These are phyloP conservation scores for Achlya flavicornis DNA, from an alignment of 2,888 invertebrate species.

Conservation along the genomic window DNA sequence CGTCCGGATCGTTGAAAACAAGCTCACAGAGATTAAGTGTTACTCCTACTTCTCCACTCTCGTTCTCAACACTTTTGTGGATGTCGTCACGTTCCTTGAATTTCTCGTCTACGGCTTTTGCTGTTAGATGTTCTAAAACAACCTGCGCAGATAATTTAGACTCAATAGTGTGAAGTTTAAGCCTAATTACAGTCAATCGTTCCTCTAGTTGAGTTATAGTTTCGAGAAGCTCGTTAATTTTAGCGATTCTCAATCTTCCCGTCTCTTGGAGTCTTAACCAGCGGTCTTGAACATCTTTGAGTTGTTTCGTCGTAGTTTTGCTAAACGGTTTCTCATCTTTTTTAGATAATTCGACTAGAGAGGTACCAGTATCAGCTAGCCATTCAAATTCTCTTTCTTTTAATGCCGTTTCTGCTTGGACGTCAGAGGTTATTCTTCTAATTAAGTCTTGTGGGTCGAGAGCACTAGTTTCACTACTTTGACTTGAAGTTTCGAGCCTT, in stretches of 20 bases:
- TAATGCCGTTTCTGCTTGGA: slow-evolving; percentile 89
- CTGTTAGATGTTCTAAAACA: slow-evolving; percentile 86
- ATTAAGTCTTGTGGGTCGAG: slow-evolving; percentile 90
- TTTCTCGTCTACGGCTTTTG: slow-evolving; percentile 87
- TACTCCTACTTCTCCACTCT: slow-evolving; percentile 90
- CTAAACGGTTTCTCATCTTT: slow-evolving; percentile 83
- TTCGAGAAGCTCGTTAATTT: slow-evolving; percentile 88
- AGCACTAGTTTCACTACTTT: slow-evolving; percentile 74
- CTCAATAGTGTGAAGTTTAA: slow-evolving; percentile 89
- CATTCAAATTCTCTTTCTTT: slow-evolving; percentile 92
- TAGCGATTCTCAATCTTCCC: slow-evolving; percentile 87
- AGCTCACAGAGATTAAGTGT: slow-evolving; percentile 91
- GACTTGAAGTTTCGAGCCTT: slow-evolving; percentile 84
- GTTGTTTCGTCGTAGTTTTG: slow-evolving; percentile 83
- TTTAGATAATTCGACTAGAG: slow-evolving; percentile 86
- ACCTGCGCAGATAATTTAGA: slow-evolving; percentile 87
- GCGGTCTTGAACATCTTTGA: slow-evolving; percentile 84
- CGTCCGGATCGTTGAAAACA: slow-evolving; percentile 89
- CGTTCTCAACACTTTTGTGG: slow-evolving; percentile 89
- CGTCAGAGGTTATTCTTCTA: slow-evolving; percentile 88
- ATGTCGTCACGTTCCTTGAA: slow-evolving; percentile 89
- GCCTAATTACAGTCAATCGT: slow-evolving; percentile 87
- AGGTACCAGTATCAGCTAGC: slow-evolving; percentile 87
- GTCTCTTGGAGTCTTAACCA: slow-evolving; percentile 88
- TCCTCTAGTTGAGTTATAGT: slow-evolving; percentile 89